Evolutionary conservation across 2,113 vertebrate species (phyloP), one percentile per base, ranked within the genome.

Genomic region (Nothoprocta perdicaria): DNA sequence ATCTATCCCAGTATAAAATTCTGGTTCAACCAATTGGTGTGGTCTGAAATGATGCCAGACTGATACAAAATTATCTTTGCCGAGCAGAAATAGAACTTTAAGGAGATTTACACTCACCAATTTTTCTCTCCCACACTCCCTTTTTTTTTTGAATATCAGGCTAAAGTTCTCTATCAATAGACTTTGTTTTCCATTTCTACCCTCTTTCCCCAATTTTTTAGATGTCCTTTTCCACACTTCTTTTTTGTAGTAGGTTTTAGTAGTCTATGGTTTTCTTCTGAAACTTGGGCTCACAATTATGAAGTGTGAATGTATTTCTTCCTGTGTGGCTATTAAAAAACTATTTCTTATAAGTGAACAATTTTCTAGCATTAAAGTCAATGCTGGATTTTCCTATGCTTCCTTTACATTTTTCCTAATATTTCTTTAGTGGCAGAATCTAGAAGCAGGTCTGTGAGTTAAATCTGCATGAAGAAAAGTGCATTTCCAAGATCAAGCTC

Each of bases 401-500:
- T 90, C 9, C 33, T 75, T 77, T 60, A 4, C 45, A 17, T 57
- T 69, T 38, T 55, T 22, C 7, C 27, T 78, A 35, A 5, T 68
- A 33, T 45, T 91, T 92, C 83, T 50, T 61, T 78, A 68, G 35
- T 79, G 61, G 26, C 58, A 80, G 40, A 93, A 84, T 88, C 29
- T 84, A 35, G 33, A 48, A 45, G 68, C 53, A 76, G 29, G 60
- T 90, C 69, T 66, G 38, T 83, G 45, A 84, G 21, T n/a, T 92
- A 84, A 76, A 76, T 58, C 76, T 86, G 69, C 74, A 66, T 78
- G 24, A 35, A 78, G 84, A 53, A 84, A 69, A n/a, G 65, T 86
- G 23, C 73, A 76, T 69, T 92, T 94, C 38, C 67, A 66, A 86
- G 69, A 90, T 57, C 69, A 86, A 92, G 58, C 72, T 90, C 80